phyloP scores from a whole-genome alignment of 2,797 vertebrate species.

The Geotria australis region DNA sequence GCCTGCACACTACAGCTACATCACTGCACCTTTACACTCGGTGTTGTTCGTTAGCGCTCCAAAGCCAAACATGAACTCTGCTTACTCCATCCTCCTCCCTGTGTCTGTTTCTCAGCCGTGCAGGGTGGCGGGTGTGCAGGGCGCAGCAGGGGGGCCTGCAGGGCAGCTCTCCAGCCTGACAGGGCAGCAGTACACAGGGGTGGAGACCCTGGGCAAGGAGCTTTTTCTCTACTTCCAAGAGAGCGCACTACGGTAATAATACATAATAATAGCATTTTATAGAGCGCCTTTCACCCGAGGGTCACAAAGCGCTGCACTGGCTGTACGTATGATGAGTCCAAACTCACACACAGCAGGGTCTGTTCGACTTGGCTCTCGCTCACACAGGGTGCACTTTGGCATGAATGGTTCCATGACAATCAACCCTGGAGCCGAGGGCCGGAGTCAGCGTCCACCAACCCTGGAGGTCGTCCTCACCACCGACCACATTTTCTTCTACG shows the following conservation, averaged over 20 bases:
- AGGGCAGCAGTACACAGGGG: conserved; percentile 22
- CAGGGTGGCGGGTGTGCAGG: too few species aligned
- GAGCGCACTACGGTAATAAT: conserved; percentile 46
- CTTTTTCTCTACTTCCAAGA: conserved; percentile 57
- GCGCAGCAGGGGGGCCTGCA: too few species aligned
- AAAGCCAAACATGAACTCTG: too few species aligned
- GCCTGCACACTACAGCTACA: too few species aligned
- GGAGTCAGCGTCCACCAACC: conserved; percentile 8
- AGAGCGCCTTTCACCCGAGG: too few species aligned
- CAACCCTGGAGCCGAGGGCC: conserved; percentile 19
- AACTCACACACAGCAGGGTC: conserved; percentile 3
- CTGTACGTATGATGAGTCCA: too few species aligned
- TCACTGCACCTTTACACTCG: too few species aligned
- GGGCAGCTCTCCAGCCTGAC: conserved; percentile 2
- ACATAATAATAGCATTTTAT: too few species aligned
- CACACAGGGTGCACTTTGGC: conserved; percentile 57
- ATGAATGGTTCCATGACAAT: conserved; percentile 63
- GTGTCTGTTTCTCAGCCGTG: too few species aligned
- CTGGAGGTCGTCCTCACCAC: conserved; percentile 37
- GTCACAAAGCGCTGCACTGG: too few species aligned
- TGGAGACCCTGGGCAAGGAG: conserved; percentile 59
- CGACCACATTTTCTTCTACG: conserved; percentile 44
- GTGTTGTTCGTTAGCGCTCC: too few species aligned
- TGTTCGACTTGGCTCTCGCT: conserved; percentile 2
- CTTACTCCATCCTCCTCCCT: too few species aligned